phyloP scores from a whole-genome alignment of 2,113 vertebrate species.

The Mustelus asterias region DNA sequence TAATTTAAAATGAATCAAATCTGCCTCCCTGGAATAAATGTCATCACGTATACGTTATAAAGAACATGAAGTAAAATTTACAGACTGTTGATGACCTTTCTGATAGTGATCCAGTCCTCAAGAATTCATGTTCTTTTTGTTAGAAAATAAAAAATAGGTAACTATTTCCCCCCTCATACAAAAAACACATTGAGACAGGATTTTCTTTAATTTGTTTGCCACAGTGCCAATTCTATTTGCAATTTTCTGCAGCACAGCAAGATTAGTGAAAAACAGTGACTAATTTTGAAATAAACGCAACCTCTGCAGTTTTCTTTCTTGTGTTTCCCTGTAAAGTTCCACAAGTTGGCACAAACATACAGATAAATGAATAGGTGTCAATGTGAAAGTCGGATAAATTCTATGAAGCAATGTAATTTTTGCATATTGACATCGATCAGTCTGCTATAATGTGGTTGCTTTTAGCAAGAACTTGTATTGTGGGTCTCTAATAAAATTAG shows the following conservation, averaged over 20 bases:
- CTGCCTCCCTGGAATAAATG: neutral
- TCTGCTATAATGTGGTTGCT: neutral
- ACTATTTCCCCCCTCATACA: neutral
- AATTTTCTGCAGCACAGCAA: neutral
- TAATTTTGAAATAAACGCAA: neutral
- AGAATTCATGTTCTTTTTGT: neutral
- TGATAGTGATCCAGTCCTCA: neutral
- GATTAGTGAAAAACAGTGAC: neutral
- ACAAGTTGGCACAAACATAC: neutral
- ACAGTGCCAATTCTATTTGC: neutral
- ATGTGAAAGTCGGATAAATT: neutral
- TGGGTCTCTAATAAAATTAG: neutral
- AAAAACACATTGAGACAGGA: neutral
- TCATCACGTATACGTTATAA: neutral
- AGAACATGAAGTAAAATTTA: neutral
- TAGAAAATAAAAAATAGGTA: slow-evolving; percentile 7
- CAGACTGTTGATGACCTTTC: neutral
- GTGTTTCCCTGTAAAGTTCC: neutral
- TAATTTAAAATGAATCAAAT: neutral
- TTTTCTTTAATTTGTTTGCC: neutral
- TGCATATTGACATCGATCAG: neutral
- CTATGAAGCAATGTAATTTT: neutral
- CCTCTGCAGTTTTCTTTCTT: neutral
- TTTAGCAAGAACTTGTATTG: neutral
- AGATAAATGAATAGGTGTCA: neutral